Evolutionary conservation across 2,888 invertebrate genomes (phyloP), one percentile per base, ranked within the genome.

Genomic region (Thymelicus lineola): DNA sequence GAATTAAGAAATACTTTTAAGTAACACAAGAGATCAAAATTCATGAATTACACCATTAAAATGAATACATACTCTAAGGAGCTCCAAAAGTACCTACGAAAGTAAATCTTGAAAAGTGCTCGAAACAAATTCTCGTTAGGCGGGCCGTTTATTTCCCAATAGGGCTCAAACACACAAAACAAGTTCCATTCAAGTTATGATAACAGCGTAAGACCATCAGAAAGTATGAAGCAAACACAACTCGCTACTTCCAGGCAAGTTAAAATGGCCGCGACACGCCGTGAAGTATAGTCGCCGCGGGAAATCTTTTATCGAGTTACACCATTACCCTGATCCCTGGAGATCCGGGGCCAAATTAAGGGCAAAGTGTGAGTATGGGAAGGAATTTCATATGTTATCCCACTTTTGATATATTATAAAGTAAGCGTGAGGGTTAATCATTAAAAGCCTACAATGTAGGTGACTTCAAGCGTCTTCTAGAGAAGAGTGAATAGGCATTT

Each of bases 251-350:
- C 70, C 66, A 59, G 58, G n/a, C 69, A 73, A 75, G 76, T 76
- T 75, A 73, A 77, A 75, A 77, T 77, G 66, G 75, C 73, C 72
- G 73, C 65, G 73, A 75, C 76, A 73, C 67, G 66, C 73, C 76
- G 76, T 77, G 77, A 82, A 75, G 77, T 80, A 85, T 82, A 75
- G 80, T 75, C 83, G 83, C 80, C 87, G 75, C 82, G 91, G 92
- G 91, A 91, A 91, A 91, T 91, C 89, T 91, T 89, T 90, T 90
- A 91, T 91, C 86, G 87, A 88, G 90, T 89, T 79, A 87, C 80
- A 80, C 87, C 86, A 91, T 91, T 90, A 90, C 71, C 73, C 60
- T 60, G 59, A 58, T 71, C 72, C 75, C 68, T 61, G 65, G 67
- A 72, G 72, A 68, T 48, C 36, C 20, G 75, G 77, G 66, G 46